Evolutionary conservation across 2,888 invertebrate genomes (phyloP).

Genomic region (Drosophila acutilabella): DNA sequence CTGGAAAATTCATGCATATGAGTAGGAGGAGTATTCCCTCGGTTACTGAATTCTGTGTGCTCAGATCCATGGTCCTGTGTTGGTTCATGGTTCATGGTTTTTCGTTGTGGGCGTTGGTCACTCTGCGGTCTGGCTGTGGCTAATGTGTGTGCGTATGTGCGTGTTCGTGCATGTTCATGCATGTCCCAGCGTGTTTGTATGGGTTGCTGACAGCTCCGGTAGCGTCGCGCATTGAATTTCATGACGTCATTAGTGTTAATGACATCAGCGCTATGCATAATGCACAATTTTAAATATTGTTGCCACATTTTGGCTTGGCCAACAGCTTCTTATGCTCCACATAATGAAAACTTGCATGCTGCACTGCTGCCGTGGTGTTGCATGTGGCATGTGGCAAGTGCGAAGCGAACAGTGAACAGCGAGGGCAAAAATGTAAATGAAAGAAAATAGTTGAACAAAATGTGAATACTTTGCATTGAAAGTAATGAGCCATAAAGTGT

Average conservation of each 20-base stretch:
- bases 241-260: conserved; percentile 79
- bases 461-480: conserved; percentile 61
- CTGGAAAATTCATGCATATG: conserved; percentile 47
- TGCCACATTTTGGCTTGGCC: conserved; percentile 47
- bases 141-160: conserved; percentile 11
- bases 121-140: conserved; percentile 14
- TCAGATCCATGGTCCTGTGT: conserved; percentile 4
- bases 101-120: conserved; percentile 22
- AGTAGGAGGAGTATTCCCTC: conserved; percentile 41
- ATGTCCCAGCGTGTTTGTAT: conserved; percentile 12
- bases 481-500: conserved; percentile 79
- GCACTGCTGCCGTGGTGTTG: conserved; percentile 33
- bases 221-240: conserved; percentile 72
- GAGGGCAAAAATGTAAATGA: conserved; percentile 13
- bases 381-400: conserved; percentile 40
- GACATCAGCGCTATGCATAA: conserved; percentile 69
- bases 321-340: conserved; percentile 33
- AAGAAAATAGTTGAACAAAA: conserved; percentile 27
- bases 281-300: conserved; percentile 72
- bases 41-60: conserved; percentile 10
- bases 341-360: conserved; percentile 77
- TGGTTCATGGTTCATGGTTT: conserved; percentile 9
- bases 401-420: conserved; percentile 19
- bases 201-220: conserved; percentile 26
- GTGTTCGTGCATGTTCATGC: conserved; percentile 25